Evolutionary conservation across 2,113 vertebrate species (phyloP), one percentile per base, ranked within the genome.

Genomic region (Oreocharis arfaki): DNA sequence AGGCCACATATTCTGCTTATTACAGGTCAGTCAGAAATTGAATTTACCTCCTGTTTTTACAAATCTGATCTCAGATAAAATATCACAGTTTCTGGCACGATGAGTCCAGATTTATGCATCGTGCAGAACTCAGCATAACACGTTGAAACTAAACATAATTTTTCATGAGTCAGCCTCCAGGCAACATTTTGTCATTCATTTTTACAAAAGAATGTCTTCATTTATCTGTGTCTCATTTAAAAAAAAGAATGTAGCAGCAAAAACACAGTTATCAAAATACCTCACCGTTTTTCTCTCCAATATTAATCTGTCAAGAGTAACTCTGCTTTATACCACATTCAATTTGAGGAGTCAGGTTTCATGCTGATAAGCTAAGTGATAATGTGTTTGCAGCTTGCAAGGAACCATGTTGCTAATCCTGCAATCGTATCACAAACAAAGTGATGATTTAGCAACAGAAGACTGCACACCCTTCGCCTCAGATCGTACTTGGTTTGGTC

Each of bases 131-230:
- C 85, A 78, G 84, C 70, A 73, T n/a, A 85, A 4, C 50, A 64
- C 30, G 52, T 5, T 60, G 82, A 92, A 96, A 93, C 59, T 75
- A 75, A 91, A 84, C 7, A 83, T 69, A 84, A 88, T 75, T 94
- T 91, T 87, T 94, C 53, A 71, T 50, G 49, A 89, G 44, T 78
- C 84, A 92, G 71, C 63, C 89, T 89, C 21, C 47, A 88, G 85
- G 87, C 63, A 96, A 91, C 33, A 52, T 88, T 93, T 91, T 95
- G 82, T 77, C 75, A 88, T 78, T 92, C 71, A 60, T 55, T 94
- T 95, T 86, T 80, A 93, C 39, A 84, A 64, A 95, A 92, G 14
- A 80, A 88, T 16, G 12, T 85, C 93, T 95, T 95, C 32, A 84
- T 68, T 92, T 94, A 86, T 27, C 67, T 80, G 12, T 63, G 24